Conservation (phyloP, 2,797 vertebrate species). For the Dromococcyx pavoninus region DNA sequence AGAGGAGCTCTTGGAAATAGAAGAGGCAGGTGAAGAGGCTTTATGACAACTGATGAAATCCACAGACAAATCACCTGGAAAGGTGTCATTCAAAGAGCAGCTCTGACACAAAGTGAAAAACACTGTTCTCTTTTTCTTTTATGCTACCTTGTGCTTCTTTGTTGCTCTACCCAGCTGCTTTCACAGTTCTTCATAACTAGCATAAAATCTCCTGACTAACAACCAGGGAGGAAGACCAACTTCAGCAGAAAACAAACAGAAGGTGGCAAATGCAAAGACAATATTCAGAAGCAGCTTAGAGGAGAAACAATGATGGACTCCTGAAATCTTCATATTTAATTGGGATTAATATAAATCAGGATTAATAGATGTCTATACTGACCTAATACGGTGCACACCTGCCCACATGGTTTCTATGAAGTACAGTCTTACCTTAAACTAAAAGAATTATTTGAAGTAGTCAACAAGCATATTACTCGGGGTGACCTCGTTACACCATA, state of each 20-base stretch:
- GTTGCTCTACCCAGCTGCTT: not conserved
- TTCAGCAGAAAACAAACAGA: not conserved
- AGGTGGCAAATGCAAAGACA: not conserved
- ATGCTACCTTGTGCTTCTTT: not conserved
- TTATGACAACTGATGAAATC: not conserved
- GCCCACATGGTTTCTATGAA: not conserved
- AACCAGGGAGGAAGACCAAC: not conserved
- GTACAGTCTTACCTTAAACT: not conserved
- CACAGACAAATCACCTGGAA: not conserved
- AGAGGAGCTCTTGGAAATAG: not conserved
- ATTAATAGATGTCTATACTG: not conserved
- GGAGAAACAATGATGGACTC: not conserved
- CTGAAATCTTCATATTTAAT: not conserved
- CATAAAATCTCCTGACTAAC: not conserved
- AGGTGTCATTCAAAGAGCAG: not conserved
- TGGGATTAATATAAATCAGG: not conserved
- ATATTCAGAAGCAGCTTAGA: not conserved
- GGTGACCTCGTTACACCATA: not conserved
- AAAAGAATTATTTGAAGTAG: not conserved
- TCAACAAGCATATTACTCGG: not conserved
- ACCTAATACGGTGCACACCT: not conserved
- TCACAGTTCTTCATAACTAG: not conserved
- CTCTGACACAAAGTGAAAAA: not conserved
- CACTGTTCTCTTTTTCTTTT: not conserved
- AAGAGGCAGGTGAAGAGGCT: not conserved